These are phyloP conservation scores for Catocala sponsa DNA, from an alignment of 2,888 invertebrate genomes.

Conservation along the genomic window DNA sequence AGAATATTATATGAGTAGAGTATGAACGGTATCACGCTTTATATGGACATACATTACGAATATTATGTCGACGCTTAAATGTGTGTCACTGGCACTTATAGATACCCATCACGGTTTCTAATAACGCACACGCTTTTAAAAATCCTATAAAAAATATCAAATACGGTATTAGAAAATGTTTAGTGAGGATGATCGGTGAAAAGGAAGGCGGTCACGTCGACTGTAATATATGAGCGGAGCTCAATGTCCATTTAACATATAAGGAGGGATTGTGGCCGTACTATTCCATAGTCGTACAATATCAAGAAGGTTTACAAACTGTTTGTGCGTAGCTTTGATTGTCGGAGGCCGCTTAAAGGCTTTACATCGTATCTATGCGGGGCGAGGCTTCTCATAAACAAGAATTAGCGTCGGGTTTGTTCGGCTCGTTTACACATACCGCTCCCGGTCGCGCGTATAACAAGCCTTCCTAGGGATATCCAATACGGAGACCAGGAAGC, in stretches of 20 bases:
- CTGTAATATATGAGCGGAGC: slow-evolving; percentile 58
- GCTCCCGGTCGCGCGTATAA: slow-evolving; percentile 78
- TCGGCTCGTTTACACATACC: slow-evolving; percentile 86
- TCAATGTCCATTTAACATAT: slow-evolving; percentile 64
- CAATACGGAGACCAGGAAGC: slow-evolving; percentile 80
- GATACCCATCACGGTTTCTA: slow-evolving; percentile 70
- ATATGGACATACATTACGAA: slow-evolving; percentile 70
- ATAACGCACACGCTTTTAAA: slow-evolving; percentile 66
- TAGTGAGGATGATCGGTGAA: slow-evolving; percentile 43
- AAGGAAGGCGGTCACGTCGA: slow-evolving; percentile 60
- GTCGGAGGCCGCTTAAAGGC: slow-evolving; percentile 73
- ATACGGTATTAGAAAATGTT: slow-evolving; percentile 48
- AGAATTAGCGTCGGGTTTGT: slow-evolving; percentile 84
- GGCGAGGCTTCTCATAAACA: slow-evolving; percentile 81
- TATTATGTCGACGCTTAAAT: slow-evolving; percentile 72
- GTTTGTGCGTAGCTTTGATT: slow-evolving; percentile 67
- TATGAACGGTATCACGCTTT: slow-evolving; percentile 72
- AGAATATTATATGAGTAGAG: slow-evolving; percentile 70
- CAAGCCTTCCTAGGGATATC: slow-evolving; percentile 69
- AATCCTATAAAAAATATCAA: slow-evolving; percentile 58
- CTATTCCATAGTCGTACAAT: slow-evolving; percentile 59
- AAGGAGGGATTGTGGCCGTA: slow-evolving; percentile 64
- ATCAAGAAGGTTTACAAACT: slow-evolving; percentile 55
- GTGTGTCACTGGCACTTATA: slow-evolving; percentile 73
- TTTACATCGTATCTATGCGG: slow-evolving; percentile 70